Evolutionary conservation across 2,888 invertebrate genomes (phyloP), one percentile per base, ranked within the genome.

Genomic region (Andricus curvator): DNA sequence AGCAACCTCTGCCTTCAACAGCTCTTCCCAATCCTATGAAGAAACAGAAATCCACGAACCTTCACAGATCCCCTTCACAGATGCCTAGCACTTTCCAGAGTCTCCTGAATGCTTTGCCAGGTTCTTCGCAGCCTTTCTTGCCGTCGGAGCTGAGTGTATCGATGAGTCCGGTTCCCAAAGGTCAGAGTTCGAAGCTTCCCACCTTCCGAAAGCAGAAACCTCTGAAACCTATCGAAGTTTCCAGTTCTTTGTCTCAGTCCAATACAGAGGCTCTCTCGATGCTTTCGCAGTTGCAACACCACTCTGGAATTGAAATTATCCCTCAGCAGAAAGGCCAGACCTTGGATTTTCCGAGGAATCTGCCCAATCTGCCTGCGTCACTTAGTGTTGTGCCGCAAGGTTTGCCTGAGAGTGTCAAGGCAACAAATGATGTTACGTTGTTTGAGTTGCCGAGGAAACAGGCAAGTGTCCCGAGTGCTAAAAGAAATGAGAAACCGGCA

Each of bases 291-390:
- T 84, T 92, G 17, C 90, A 92, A 64, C 92, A 92, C 44, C 92
- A 92, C 51, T 89, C 92, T 0, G 91, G 92, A 80, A 84, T 92
- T 41, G 92, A 92, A 77, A 92, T 92, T 44, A 92, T 92, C 83
- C 92, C 92, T 2, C 90, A 91, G 44, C 90, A 90, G 48, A 90
- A 90, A 65, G 81, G 83, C 41, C 86, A 88, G n/a, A 81, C 60
- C 11, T 82, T 88, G 0, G 91, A 91, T 66, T 91, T 87, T 33
- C 25, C 88, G 9, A 91, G 90, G 64, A 90, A 85, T 80, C 51
- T 90, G 29, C 84, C 90, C 0, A 90, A 85, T 80, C 56, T 90
- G 29, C 84, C 90, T 0, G 64, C 80, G 0, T 84, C 89, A 11
- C 74, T 89, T 22, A 88, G 82, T 64, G 87, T 90, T 8, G 84